Conservation (phyloP, 2,888 invertebrate species). For the Polia nebulosa region DNA sequence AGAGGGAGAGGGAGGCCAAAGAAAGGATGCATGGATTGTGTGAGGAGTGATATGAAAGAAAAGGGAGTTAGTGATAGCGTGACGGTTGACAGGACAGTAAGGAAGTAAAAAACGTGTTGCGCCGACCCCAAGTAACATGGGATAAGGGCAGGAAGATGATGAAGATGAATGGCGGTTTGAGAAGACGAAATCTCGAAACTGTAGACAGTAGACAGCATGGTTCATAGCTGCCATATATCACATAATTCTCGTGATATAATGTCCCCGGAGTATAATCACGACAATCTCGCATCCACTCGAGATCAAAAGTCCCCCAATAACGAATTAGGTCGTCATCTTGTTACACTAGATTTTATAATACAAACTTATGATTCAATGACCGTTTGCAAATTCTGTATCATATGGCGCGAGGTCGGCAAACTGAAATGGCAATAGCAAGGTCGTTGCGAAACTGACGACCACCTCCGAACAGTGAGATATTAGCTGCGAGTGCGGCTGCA, state of each 20-base stretch:
- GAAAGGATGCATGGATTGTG: no score
- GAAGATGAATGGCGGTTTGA: no score
- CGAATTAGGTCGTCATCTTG: slow-evolving; percentile 82
- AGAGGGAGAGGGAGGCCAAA: no score
- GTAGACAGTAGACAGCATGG: slow-evolving; percentile 12
- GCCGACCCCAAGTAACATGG: no score
- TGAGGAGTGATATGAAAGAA: no score
- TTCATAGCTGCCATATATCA: slow-evolving; percentile 3
- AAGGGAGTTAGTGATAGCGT: no score
- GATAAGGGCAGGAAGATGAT: no score
- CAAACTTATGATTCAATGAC: slow-evolving; percentile 83
- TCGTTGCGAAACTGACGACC: slow-evolving; percentile 70
- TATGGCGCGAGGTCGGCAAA: slow-evolving; percentile 85
- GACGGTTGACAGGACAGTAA: no score
- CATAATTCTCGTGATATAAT: slow-evolving; percentile 32
- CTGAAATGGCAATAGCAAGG: slow-evolving; percentile 82
- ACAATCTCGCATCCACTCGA: slow-evolving; percentile 40
- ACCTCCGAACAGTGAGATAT: slow-evolving; percentile 54
- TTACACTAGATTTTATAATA: slow-evolving; percentile 78
- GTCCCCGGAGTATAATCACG: slow-evolving; percentile 50
- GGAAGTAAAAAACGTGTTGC: no score
- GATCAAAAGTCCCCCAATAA: slow-evolving; percentile 64
- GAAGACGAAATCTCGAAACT: no score
- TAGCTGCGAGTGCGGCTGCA: slow-evolving; percentile 22
- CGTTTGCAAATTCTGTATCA: slow-evolving; percentile 80